Evolutionary conservation across 2,888 invertebrate genomes (phyloP), one percentile per base, ranked within the genome.

Genomic region (Drosophila colorata): DNA sequence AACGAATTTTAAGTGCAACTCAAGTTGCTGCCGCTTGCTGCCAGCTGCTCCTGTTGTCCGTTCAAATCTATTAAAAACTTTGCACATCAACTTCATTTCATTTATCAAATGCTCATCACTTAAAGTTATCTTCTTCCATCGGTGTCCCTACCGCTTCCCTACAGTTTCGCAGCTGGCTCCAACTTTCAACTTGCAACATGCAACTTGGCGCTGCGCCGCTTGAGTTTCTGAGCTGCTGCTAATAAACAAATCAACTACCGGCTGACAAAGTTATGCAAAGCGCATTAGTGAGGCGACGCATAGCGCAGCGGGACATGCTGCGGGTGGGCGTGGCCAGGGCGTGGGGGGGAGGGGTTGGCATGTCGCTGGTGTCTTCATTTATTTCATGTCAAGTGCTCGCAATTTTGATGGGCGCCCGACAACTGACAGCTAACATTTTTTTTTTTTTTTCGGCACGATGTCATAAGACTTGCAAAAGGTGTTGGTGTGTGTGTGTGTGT

Each of bases 191-290:
- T 46, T 49, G 58, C 58, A 13, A 33, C 47, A 52, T 55, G 35
- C 1, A 28, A 28, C 28, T 7, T 28, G 28, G 28, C 28, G 8
- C 44, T 37, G 13, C 11, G 25, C 35, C 18, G 38, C 60, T 38
- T 38, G 53, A 28, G 49, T 53, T 67, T 66, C 16, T 33, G 40
- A 46, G 66, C 31, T 41, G 16, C 53, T 48, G 61, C 59, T 63
- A 60, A 74, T 78, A 69, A 73, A 70, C 80, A 70, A 83, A 76
- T 80, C 71, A 66, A 72, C 83, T 68, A 48, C 53, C 55, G 66
- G 43, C 44, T 44, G 66, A 48, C 77, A 68, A 75, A 75, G 73
- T 77, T 80, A 66, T 67, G 85, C 71, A 79, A 80, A 80, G 69
- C 60, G 77, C 68, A 67, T 80, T 79, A 82, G 76, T 64, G 58